Percentiles rank a stretch among this genome's conserved stretches.
Conservation (phyloP, 2,797 vertebrate species). For the Danio jaintianensis region DNA sequence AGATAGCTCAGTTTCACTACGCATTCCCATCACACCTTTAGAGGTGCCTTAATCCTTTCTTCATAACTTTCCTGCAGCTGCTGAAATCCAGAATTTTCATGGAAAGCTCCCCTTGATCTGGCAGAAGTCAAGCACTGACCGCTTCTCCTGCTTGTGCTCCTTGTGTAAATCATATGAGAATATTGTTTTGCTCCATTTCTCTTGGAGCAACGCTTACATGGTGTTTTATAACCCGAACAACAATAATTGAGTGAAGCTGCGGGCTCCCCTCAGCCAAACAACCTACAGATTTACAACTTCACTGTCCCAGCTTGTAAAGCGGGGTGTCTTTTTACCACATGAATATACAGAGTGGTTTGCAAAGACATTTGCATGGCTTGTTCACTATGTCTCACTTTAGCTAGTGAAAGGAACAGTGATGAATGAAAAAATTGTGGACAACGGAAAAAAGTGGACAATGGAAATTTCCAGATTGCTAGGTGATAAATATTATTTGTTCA, state of each 20-base stretch:
- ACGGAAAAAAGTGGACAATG: conserved; percentile 20
- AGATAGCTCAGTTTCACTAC: background rate
- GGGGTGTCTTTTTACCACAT: conserved; percentile 32
- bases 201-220: conserved; percentile 10
- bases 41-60: background rate
- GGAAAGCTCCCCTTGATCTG: conserved; percentile 15
- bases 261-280: conserved; percentile 38
- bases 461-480: background rate
- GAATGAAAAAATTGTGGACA: too few relatives aligned
- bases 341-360: background rate
- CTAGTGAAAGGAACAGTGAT: background rate
- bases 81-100: background rate
- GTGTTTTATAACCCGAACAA: conserved; percentile 45
- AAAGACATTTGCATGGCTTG: conserved; percentile 8
- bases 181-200: conserved; percentile 22
- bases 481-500: conserved; percentile 21
- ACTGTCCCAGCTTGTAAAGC: conserved; percentile 15
- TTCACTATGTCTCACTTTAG: background rate
- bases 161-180: conserved; percentile 13
- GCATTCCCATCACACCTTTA: conserved; percentile 3
- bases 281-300: conserved; percentile 39
- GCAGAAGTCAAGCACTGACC: background rate
- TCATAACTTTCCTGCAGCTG: conserved; percentile 1
- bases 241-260: conserved; percentile 36
- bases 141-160: conserved; percentile 17